A percentile compares a stretch with the other conserved stretches of the same genome.
Conservation (phyloP, 2,797 vertebrate species). For the Ptychobarbus kaznakovi region DNA sequence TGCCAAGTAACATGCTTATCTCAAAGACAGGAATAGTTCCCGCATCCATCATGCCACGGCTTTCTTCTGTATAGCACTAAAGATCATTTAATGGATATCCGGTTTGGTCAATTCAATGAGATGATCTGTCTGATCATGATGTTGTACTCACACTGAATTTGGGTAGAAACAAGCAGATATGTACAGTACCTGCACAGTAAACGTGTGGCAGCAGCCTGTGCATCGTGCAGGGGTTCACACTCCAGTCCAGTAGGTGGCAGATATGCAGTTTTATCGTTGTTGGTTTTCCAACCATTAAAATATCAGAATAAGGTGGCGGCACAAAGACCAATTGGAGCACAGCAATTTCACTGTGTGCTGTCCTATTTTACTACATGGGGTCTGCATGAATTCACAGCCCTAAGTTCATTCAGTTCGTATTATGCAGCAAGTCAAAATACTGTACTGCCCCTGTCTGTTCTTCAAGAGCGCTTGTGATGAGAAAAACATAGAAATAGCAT, state of each 20-base stretch:
- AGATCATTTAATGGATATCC: neutral
- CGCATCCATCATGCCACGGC: no score
- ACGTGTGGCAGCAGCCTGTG: neutral
- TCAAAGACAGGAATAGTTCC: no score
- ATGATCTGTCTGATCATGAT: neutral
- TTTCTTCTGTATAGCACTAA: neutral
- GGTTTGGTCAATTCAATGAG: neutral
- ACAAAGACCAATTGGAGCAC: neutral
- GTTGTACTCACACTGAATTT: neutral
- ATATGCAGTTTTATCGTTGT: neutral
- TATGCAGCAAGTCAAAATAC: no score
- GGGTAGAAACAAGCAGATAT: neutral
- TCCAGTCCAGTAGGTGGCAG: neutral
- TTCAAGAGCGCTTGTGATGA: no score
- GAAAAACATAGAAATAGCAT: no score
- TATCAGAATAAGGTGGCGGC: neutral
- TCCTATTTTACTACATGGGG: no score
- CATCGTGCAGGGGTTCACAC: neutral
- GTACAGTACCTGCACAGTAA: neutral
- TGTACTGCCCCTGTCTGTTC: no score
- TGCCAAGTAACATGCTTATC: neutral
- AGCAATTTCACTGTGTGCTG: no score
- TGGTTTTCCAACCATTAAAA: neutral
- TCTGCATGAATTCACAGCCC: no score
- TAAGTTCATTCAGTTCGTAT: no score